Base-by-base conservation (phyloP, 2,888 invertebrate genomes). In the Trilocha varians region DNA sequence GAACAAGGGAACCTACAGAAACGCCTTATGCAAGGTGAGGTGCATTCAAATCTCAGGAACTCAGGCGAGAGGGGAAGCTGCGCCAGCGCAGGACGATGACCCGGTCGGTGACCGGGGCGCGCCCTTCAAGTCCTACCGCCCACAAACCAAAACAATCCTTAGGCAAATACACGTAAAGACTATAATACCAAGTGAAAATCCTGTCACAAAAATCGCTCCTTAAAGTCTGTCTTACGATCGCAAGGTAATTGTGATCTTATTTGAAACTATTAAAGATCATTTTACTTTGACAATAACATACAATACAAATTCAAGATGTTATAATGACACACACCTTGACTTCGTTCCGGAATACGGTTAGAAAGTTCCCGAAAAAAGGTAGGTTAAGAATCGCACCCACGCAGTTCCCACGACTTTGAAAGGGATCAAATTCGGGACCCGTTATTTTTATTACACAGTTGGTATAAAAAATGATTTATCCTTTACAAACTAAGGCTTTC, bases 61-160 rank as follows among this genome's bases (percentile, higher is more conserved):
- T 8, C 13, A 33, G 15, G 33, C 32, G 42, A 37, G 43, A 43
- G 41, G 54, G 53, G 57, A 57, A 48, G 58, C 57, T 62, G 64
- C 59, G 64, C 59, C 38, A 32, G 55, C 59, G 62, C 55, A 52
- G 65, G 65, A 46, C 64, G 60, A 52, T 62, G 69, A 69, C 67
- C 70, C 62, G 70, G 67, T 60, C 70, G 62, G 51, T 55, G 70
- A 67, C 69, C 70, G 54, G 63, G 60, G 62, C 63, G 57, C 52
- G 68, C 69, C 65, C 67, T 68, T 61, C 60, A 48, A 50, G 50
- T 47, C 53, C 45, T 43, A 47, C 44, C 25, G 11, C 25, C 6
- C 25, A 2, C 3, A 25, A 6, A 25, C 1, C 25, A 25, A 25
- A 25, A 25, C 25, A 25, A 11, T 11, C 6, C 25, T 25, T 25